Base-by-base conservation (phyloP, 2,113 vertebrate genomes). In the Anser cygnoides region DNA sequence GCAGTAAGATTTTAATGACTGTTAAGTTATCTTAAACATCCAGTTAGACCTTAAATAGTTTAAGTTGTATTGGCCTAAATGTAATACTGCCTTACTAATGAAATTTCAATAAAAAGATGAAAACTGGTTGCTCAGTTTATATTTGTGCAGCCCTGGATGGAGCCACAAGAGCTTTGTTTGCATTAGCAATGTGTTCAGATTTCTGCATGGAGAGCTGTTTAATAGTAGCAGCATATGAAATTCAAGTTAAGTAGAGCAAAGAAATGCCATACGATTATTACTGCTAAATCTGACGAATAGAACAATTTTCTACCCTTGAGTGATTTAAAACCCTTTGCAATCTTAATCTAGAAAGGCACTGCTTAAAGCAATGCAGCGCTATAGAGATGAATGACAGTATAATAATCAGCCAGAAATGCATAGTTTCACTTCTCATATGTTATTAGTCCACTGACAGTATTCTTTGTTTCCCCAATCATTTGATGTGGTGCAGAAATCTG, bases 251-350 rank as follows among this genome's bases (percentile, higher is more conserved):
- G 65, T 77, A 76, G 85, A 93, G 78, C 50, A 63, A 80, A 68
- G 46, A 96, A 96, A 83, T 90, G 50, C 63, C 59, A 26, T 71
- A 46, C 50, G 71, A 46, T 92, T 90, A 83, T 66, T 95, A 83
- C 72, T 86, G 93, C 84, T 75, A 90, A 93, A 93, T 94, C 46
- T 93, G 94, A 81, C 79, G 91, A 83, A 92, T 46, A 74, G 59
- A 80, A 90, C 46, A 59, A 74, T 92, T 94, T 95, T 80, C 79
- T 90, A 26, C 82, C 55, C 79, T 84, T 74, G 82, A 88, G 25
- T 88, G 50, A 55, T 88, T 88, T 91, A 93, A 93, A 96, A 67
- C 28, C 29, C 39, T 93, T 94, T 81, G n/a, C 92, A 86, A 4
- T 72, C 68, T 83, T 93, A 91, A 93, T 91, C 91, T 75, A 37